A percentile compares a stretch with the other conserved stretches of the same genome.
Conservation (phyloP, 2,113 vertebrate species). For the Natator depressus region DNA sequence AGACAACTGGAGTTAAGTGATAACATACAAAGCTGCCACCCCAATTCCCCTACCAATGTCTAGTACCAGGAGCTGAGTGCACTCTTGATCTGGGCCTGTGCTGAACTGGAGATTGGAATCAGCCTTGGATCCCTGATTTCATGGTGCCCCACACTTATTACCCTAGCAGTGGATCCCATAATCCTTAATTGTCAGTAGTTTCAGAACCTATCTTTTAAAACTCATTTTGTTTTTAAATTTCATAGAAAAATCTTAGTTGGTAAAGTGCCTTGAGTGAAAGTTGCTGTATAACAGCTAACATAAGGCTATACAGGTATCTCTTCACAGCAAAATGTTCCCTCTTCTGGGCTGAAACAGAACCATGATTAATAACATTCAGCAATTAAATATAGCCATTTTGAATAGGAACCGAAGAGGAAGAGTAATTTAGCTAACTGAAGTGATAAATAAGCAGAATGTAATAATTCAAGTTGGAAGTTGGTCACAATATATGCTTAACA, state of each 20-base stretch:
- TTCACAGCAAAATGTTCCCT: neutral
- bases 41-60: neutral
- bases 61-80: neutral
- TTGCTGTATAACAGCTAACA: neutral
- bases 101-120: neutral
- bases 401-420: neutral
- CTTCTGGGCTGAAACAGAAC: neutral
- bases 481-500: neutral
- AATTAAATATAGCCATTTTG: neutral
- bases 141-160: neutral
- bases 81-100: neutral
- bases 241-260: neutral
- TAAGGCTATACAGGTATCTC: neutral
- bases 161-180: neutral
- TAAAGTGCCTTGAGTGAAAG: neutral
- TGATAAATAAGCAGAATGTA: neutral
- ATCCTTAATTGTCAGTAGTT: neutral
- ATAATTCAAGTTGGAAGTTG: neutral
- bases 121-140: neutral
- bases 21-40: neutral
- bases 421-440: neutral
- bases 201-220: neutral
- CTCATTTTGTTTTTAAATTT: neutral
- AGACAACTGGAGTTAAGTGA: neutral
- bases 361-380: neutral